Base-by-base conservation (phyloP, 2,888 invertebrate species). In the Lamproptera curius region DNA sequence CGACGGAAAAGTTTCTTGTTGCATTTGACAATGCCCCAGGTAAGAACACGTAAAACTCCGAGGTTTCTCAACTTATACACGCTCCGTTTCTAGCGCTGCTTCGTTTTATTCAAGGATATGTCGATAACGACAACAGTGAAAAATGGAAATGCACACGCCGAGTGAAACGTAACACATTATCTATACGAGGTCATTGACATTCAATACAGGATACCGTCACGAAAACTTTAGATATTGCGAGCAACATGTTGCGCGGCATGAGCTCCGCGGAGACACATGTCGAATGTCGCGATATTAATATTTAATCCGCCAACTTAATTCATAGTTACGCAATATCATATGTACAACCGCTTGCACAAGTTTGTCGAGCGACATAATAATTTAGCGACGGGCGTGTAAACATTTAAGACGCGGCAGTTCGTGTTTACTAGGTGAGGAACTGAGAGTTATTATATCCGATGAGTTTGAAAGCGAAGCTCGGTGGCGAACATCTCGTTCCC, bases 1-100 rank as follows among this genome's bases (percentile, higher is more conserved):
- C 65, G 55, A 48, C 53, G 46, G 52, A 57, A 62, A 65, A 68
- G 62, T 66, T 67, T 61, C 53, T 50, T 56, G 47, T 59, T 56
- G 51, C 57, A 55, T 63, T 63, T 58, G 58, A 61, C 63, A 64
- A 61, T 55, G 56, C 52, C 55, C 55, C 56, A 55, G 56, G 51
- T 23, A 53, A 55, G 54, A 58, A 56, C 53, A 59, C 58, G 51
- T 51, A 56, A 58, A 60, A 57, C 53, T 60, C 50, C 52, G 53
- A 55, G 58, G 52, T 50, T 58, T 47, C 51, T 53, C 55, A 58
- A 58, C 58, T 56, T 56, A 54, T 53, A 58, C 50, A 50, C 33
- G 55, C 56, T 54, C 56, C 49, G 47, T 37, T 42, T 46, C 43
- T 42, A 42, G n/a, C 17, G 28, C 35, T 42, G 28, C 15, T 33